These are phyloP conservation scores for Urocyon cinereoargenteus DNA, from an alignment of 2,797 vertebrate genomes.

Conservation along the genomic window DNA sequence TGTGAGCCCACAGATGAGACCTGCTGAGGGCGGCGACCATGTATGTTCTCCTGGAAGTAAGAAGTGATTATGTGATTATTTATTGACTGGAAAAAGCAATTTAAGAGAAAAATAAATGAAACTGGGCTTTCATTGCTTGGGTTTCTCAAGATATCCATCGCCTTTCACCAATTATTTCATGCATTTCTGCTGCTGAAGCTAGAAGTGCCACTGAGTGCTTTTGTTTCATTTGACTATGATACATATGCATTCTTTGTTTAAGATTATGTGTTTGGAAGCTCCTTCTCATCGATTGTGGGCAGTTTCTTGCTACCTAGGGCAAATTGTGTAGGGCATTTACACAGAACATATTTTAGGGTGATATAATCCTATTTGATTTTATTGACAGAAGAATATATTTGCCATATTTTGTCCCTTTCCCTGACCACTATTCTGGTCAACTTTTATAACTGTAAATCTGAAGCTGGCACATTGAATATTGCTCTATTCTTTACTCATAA, in stretches of 20 bases:
- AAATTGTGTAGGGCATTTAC: conserved; percentile 59
- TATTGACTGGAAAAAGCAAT: conserved; percentile 66
- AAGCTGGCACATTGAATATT: conserved; percentile 79
- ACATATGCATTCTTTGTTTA: conserved; percentile 48
- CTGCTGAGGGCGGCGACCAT: background rate
- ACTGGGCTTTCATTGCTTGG: conserved; percentile 56
- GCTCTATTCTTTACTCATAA: conserved; percentile 80
- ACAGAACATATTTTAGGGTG: conserved; percentile 70
- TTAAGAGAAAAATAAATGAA: conserved; percentile 69
- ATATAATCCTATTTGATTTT: conserved; percentile 71
- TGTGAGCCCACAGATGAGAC: conserved; percentile 16
- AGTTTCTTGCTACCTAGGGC: conserved; percentile 36
- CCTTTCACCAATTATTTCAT: conserved; percentile 50
- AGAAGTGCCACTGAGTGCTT: background rate
- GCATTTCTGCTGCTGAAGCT: background rate
- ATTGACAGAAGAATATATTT: conserved; percentile 76
- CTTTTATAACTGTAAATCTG: conserved; percentile 80
- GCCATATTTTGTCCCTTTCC: conserved; percentile 76
- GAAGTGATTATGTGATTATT: conserved; percentile 56
- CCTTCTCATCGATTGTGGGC: conserved; percentile 21
- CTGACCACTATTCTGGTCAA: conserved; percentile 77
- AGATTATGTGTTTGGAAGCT: conserved; percentile 47
- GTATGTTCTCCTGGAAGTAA: conserved; percentile 42
- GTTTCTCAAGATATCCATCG: conserved; percentile 47
- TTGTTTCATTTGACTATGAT: conserved; percentile 41